Evolutionary conservation across 2,888 invertebrate genomes (phyloP).

Genomic region (Galerucella calmariensis): DNA sequence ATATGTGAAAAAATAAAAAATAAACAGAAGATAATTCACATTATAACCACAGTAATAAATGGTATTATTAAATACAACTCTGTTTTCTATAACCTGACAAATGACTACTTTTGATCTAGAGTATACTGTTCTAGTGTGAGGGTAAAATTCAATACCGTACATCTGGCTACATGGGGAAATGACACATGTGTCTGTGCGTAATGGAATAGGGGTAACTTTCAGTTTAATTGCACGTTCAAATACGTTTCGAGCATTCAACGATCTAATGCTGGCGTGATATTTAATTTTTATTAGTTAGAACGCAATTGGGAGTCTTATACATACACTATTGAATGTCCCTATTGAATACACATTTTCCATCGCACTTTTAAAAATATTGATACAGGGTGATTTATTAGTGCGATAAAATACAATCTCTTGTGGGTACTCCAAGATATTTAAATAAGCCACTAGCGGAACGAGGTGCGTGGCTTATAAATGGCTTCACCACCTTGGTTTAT

Average conservation of each 20-base stretch:
- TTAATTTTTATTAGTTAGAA: slow-evolving; percentile 38
- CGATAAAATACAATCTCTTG: no score
- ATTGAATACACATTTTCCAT: not conserved
- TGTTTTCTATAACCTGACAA: slow-evolving; percentile 37
- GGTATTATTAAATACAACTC: not conserved
- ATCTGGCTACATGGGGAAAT: slow-evolving; percentile 45
- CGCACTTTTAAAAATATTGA: no score
- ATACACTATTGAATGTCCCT: not conserved
- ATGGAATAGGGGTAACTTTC: slow-evolving; percentile 39
- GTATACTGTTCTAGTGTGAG: slow-evolving; percentile 38
- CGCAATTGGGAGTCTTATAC: not conserved
- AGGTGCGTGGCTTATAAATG: no score
- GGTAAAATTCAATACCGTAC: slow-evolving; percentile 44
- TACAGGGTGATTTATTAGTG: no score
- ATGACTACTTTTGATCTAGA: slow-evolving; percentile 39
- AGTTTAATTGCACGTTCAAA: slow-evolving; percentile 41
- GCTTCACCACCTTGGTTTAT: no score
- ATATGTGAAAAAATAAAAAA: no score
- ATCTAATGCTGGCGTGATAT: slow-evolving; percentile 28
- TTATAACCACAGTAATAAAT: not conserved
- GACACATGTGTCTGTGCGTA: slow-evolving; percentile 41
- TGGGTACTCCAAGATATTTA: no score
- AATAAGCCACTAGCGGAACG: no score
- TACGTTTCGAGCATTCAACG: slow-evolving; percentile 28
- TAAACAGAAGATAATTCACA: not conserved